Conservation (phyloP, 1,140 invertebrate species). For the Pseudomyrmex dendroicus region DNA sequence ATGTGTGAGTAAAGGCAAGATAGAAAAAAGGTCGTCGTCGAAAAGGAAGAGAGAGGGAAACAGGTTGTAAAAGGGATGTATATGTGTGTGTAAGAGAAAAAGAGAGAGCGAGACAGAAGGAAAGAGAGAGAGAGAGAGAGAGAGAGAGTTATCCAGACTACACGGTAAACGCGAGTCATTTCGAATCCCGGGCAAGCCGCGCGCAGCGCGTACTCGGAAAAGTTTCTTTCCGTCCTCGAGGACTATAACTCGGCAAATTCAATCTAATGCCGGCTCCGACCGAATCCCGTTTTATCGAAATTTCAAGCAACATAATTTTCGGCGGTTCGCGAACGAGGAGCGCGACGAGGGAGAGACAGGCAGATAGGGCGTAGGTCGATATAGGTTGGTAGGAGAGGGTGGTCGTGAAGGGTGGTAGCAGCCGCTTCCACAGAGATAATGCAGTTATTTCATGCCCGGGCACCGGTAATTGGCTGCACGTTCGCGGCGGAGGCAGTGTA, state of each 20-base stretch:
- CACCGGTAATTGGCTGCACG: constrained; percentile 83
- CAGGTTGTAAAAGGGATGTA: background rate
- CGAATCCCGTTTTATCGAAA: constrained; percentile 81
- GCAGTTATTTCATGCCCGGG: constrained; percentile 83
- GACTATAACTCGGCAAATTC: constrained; percentile 81
- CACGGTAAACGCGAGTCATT: constrained; percentile 57
- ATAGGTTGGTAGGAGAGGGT: constrained; percentile 52
- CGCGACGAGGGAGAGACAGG: constrained; percentile 34
- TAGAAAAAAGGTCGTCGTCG: too few species aligned
- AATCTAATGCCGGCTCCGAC: constrained; percentile 79
- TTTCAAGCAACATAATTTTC: constrained; percentile 81
- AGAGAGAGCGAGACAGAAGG: background rate
- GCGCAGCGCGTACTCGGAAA: constrained; percentile 66
- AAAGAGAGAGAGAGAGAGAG: constrained; percentile 15
- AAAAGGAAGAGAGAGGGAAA: background rate
- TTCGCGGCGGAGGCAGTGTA: constrained; percentile 76
- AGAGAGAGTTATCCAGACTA: constrained; percentile 34
- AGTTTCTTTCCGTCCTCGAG: constrained; percentile 76
- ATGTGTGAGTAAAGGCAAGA: constrained; percentile 23
- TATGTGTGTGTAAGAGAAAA: background rate
- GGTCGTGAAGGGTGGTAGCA: constrained; percentile 70
- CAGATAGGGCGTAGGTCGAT: constrained; percentile 58
- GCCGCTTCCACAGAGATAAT: constrained; percentile 83
- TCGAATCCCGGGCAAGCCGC: constrained; percentile 70
- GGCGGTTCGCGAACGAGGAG: constrained; percentile 58